Conservation (phyloP, 2,888 invertebrate genomes). For the Pasiphila rectangulata region DNA sequence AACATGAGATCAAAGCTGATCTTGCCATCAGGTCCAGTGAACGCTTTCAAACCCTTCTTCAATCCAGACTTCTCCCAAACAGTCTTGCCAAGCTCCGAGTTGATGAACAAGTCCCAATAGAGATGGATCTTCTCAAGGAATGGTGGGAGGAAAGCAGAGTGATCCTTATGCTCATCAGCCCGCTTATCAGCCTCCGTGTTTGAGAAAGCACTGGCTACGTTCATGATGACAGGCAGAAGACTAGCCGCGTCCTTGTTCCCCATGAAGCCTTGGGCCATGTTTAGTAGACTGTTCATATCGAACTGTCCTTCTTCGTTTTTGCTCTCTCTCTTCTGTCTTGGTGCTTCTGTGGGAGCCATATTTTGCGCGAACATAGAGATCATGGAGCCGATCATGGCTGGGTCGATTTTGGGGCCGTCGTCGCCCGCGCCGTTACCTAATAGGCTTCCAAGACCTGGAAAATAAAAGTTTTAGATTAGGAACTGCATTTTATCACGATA, state of each 20-base stretch:
- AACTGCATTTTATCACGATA: no score
- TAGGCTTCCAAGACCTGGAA: constrained; percentile 75
- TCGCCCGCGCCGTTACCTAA: constrained; percentile 56
- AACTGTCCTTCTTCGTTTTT: constrained; percentile 65
- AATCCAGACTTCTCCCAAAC: constrained; percentile 88
- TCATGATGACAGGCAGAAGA: constrained; percentile 85
- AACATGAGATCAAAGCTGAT: constrained; percentile 87
- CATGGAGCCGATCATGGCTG: constrained; percentile 76
- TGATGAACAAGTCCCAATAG: constrained; percentile 88
- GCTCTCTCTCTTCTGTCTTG: constrained; percentile 52
- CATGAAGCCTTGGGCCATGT: constrained; percentile 78
- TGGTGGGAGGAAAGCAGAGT: constrained; percentile 86
- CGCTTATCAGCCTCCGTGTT: constrained; percentile 82
- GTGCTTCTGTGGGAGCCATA: constrained; percentile 50
- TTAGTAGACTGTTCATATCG: constrained; percentile 77
- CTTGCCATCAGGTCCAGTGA: constrained; percentile 85
- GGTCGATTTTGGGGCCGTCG: constrained; percentile 78
- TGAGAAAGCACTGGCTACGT: constrained; percentile 82
- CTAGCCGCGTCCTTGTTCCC: constrained; percentile 66
- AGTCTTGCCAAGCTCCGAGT: constrained; percentile 88
- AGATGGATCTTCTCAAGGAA: constrained; percentile 83
- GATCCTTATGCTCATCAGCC: constrained; percentile 84
- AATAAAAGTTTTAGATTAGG: no score
- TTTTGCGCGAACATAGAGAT: constrained; percentile 72
- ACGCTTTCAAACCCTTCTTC: constrained; percentile 84